Evolutionary conservation across 2,888 invertebrate species (phyloP), one percentile per base, ranked within the genome.

Genomic region (Elysia crispata): DNA sequence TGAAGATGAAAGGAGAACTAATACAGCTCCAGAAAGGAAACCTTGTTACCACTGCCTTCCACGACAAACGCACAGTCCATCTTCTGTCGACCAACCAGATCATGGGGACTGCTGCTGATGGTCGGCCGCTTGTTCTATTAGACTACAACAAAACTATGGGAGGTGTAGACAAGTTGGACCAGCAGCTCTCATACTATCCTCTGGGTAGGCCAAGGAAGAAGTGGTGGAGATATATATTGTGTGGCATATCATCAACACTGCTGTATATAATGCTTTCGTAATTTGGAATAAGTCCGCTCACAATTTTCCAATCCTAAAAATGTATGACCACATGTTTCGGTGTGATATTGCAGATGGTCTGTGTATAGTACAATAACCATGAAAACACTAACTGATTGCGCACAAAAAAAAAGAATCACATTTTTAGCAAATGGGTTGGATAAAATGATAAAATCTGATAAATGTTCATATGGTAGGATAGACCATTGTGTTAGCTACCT

Each of bases 141-240:
- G 31, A 8, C 60, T 77, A 77, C 60, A 77, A 57, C 25, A 20
- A 8, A n/a, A n/a, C 13, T 49, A 77, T 77, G 77, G 57, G 57
- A 31, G 82, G 79, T 13, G 82, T 82, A 1, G 74, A 82, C 60
- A 41, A 41, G 11, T 41, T 41, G 11, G 41, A 41, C 41, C 79
- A 79, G 25, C 72, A 80, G 25, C 18, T 80, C 20, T 66, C 74
- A 15, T 82, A 82, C 75, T 80, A 80, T 74, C 31, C 73, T 69
- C 74, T 82, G 18, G 77, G 77, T 15, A 31, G 80, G 23, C 30
- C 77, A 18, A 64, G 80, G 28, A 54, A 31, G 6, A 74, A 74
- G 60, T 70, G 70, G 70, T 70, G 70, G 70, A 30, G 70, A 3
- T 70, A 31, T 41, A n/a, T n/a, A 20, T 25, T 6, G n/a, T 70